phyloP scores from a whole-genome alignment of 2,113 vertebrate genomes.

The Ibidorhyncha struthersii region DNA sequence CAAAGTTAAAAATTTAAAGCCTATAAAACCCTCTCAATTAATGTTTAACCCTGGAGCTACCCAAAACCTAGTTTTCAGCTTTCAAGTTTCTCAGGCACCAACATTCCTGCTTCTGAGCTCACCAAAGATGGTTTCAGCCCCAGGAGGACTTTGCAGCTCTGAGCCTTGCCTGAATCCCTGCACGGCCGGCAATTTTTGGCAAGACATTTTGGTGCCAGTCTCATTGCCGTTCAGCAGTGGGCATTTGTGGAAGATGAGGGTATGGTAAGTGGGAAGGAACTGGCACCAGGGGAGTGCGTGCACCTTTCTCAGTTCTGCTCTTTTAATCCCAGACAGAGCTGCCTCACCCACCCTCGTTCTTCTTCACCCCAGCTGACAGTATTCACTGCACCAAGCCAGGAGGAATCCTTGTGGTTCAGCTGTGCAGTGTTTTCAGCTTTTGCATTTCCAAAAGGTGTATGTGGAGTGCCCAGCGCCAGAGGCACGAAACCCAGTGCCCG shows the following conservation, averaged over 20 bases:
- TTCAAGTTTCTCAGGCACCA: neutral
- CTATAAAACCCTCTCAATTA: neutral
- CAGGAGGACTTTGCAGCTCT: neutral
- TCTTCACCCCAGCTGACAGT: neutral
- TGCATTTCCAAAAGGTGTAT: neutral
- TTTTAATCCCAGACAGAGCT: neutral
- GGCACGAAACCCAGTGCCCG: neutral
- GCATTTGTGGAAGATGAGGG: neutral
- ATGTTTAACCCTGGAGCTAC: neutral
- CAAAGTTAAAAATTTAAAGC: neutral
- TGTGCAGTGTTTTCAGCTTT: neutral
- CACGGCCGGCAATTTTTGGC: neutral
- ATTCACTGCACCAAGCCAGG: neutral
- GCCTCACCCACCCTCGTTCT: neutral
- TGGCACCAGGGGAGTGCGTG: neutral
- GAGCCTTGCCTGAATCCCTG: neutral
- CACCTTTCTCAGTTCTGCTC: neutral
- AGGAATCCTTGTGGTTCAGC: neutral
- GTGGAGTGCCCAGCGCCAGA: rapidly evolving
- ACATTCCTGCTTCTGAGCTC: neutral
- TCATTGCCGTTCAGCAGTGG: rapidly evolving
- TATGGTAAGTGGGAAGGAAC: neutral
- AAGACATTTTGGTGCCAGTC: neutral
- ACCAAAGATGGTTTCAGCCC: neutral
- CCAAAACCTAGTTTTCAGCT: neutral